A percentile compares a stretch with the other conserved stretches of the same genome.
Conservation (phyloP, 1,140 invertebrate species). For the Orius insidiosus region DNA sequence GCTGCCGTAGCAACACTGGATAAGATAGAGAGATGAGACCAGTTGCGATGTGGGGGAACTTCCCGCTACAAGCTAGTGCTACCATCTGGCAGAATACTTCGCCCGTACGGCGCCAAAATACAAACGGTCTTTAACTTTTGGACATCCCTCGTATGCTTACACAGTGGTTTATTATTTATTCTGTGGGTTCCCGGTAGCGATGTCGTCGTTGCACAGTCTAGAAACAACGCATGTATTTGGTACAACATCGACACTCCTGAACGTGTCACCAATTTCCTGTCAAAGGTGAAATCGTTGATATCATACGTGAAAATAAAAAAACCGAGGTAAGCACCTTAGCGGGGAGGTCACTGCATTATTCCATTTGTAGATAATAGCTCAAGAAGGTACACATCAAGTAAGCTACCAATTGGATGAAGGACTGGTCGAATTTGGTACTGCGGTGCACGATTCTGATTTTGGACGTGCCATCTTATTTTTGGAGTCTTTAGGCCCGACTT, state of each 20-base stretch:
- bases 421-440: constrained; percentile 88
- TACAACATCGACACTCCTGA: constrained; percentile 88
- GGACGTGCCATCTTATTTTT: constrained; percentile 75
- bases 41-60: too few species aligned
- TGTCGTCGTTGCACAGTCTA: constrained; percentile 88
- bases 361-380: constrained; percentile 45
- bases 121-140: too few species aligned
- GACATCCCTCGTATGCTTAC: too few species aligned
- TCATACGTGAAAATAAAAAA: constrained; percentile 51
- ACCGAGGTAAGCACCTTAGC: constrained; percentile 40
- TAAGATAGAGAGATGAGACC: too few species aligned
- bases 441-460: constrained; percentile 85
- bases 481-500: constrained; percentile 45
- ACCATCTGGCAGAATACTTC: too few species aligned
- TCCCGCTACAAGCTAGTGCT: too few species aligned
- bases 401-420: constrained; percentile 65
- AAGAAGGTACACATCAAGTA: constrained; percentile 42
- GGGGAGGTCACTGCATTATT: too few species aligned
- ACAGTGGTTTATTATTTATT: not conserved
- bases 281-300: constrained; percentile 65
- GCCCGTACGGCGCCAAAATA: too few species aligned
- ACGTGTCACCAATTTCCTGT: constrained; percentile 52
- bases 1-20: too few species aligned
- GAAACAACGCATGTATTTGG: constrained; percentile 80
- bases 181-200: constrained; percentile 92